Evolutionary conservation across 2,113 vertebrate genomes (phyloP), one percentile per base, ranked within the genome.

Genomic region (Thamnophis sirtalis): DNA sequence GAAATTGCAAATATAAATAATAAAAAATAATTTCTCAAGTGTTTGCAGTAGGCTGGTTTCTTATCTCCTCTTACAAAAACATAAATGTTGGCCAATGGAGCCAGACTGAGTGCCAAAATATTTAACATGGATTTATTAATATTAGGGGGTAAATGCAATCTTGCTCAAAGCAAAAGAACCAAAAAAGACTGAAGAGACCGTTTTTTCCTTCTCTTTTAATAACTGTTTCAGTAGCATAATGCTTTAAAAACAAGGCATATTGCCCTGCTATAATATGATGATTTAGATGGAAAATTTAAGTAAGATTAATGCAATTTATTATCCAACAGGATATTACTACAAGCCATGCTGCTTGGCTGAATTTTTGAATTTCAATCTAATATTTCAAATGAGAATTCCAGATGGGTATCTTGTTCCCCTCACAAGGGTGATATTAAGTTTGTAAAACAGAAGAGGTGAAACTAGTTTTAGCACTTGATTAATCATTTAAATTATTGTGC

Each of bases 371-470:
- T 97, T 96, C 95, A 96, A 97, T 97, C 97, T 98, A 98, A 98
- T 97, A 97, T 98, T 97, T 96, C 97, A 99, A 98, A 99, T 99
- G 99, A 98, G 98, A 98, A 98, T 98, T 99, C 98, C 99, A 99
- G 98, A 98, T 96, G 48, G 73, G 55, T 89, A 86, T 73, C 88
- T 92, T 92, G 88, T 89, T 86, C 88, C 91, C 73, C 87, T 84
- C 86, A 86, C 58, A 87, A 84, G 91, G 84, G 73, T 92, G 91
- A 87, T 92, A 86, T 53, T 93, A 60, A 73, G 50, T 91, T 90
- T 94, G 90, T 73, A 87, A 88, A 90, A 85, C 87, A 89, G 91
- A 56, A 85, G 91, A 89, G 87, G 97, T 97, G 97, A 97, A 97
- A 97, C 97, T 97, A 97, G 97, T 97, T 98, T 98, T 98, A 98